Base-by-base conservation (phyloP, 53 echinoderm and acorn worm genomes). In the Holothuria scabra region DNA sequence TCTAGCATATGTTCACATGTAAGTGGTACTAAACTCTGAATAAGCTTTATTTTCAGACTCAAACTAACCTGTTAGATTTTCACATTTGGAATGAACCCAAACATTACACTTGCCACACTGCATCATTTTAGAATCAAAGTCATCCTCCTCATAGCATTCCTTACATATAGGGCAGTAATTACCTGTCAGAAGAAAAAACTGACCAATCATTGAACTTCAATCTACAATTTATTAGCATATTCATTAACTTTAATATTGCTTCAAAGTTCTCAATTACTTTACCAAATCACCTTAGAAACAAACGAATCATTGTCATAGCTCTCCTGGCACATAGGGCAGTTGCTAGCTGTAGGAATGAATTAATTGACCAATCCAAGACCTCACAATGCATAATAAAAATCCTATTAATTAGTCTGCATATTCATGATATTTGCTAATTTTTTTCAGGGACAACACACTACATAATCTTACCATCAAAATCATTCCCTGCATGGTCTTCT, bases 81-180 rank as follows among this genome's bases (percentile, higher is more conserved):
- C 97, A 86, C 97, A 97, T 41, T 92, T 94, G 12, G 97, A 88
- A 79, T 97, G 97, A 22, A 97, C 90, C 97, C 97, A 97, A 12
- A 90, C 80, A 38, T 83, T 66, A 67, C 97, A 97, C 41, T 86
- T 41, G 28, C 84, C 90, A 83, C 97, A 97, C 66, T 97, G 94
- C 92, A 97, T 94, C 97, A 97, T 97, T 85, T 97, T 97, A 28
- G 97, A 97, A 59, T 86, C 93, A 52, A 90, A 97, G 70, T 97
- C 97, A 44, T 97, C 91, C 14, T 92, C 97, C 69, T 94, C 93
- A 64, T 97, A 97, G 67, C 97, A 97, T 62, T 92, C 86, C 69
- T 90, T 94, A 60, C 97, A 97, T 38, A 97, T 88, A 7, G 94
- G 94, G 63, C 97, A 97, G 87, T 94, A 97, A 84, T 97, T 97